phyloP scores from a whole-genome alignment of 2,888 invertebrate species.

The Vandiemenella viatica region DNA sequence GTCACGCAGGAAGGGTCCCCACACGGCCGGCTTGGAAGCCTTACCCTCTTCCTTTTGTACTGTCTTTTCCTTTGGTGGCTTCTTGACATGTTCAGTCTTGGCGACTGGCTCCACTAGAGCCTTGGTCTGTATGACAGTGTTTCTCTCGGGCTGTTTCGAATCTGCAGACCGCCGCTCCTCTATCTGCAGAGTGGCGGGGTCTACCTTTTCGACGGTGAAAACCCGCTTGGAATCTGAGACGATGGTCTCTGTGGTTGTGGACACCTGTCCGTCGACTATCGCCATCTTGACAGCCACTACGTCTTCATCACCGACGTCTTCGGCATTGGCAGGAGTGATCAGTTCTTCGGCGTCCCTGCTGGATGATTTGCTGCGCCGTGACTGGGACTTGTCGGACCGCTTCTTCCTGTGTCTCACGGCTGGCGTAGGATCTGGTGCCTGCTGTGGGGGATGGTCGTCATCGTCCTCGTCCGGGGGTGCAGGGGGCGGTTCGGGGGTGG shows the following conservation, averaged over 20 bases:
- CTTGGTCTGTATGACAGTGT: slow-evolving; percentile 2
- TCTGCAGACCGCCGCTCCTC: no score
- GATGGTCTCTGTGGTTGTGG: not conserved
- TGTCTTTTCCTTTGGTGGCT: slow-evolving; percentile 9
- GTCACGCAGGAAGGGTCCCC: slow-evolving; percentile 13
- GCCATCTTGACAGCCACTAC: not conserved
- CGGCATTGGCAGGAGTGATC: not conserved
- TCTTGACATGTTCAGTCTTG: not conserved
- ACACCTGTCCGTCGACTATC: not conserved
- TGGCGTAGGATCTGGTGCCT: not conserved
- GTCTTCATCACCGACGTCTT: not conserved
- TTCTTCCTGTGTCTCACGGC: slow-evolving; percentile 4
- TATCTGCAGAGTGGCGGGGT: not conserved
- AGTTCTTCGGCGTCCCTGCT: not conserved
- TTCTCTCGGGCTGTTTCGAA: slow-evolving; percentile 6
- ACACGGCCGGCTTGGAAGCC: slow-evolving; percentile 8
- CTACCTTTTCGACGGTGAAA: not conserved
- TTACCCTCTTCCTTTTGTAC: slow-evolving; percentile 15
- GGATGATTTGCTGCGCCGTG: not conserved
- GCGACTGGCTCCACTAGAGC: slow-evolving; percentile 1
- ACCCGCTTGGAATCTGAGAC: slow-evolving; percentile 3
- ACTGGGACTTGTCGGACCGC: slow-evolving; percentile 6
- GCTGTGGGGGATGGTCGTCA: slow-evolving; percentile 20
- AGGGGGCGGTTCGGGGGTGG: slow-evolving; percentile 13
- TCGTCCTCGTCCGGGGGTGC: slow-evolving; percentile 5